These are phyloP conservation scores for Melitaea athalia DNA, from an alignment of 2,888 invertebrate species.

Conservation along the genomic window DNA sequence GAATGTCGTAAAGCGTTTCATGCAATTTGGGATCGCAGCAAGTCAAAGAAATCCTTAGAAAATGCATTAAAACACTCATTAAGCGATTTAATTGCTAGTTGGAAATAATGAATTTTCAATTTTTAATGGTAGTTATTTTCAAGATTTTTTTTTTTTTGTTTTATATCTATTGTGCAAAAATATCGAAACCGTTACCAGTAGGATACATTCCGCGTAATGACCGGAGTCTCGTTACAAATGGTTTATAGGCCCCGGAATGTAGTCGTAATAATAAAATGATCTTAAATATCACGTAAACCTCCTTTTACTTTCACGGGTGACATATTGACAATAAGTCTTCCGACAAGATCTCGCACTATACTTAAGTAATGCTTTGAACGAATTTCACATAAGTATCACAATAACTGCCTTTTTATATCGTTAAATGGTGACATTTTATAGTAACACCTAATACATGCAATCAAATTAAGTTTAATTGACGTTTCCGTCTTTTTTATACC, in stretches of 20 bases:
- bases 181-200: constrained; percentile 21
- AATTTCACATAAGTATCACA: constrained; percentile 11
- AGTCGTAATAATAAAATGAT: constrained; percentile 75
- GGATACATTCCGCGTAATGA: constrained; percentile 44
- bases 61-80: constrained; percentile 18
- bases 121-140: not conserved
- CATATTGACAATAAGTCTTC: constrained; percentile 54
- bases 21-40: constrained; percentile 25
- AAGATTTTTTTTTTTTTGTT: not conserved
- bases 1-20: constrained; percentile 37
- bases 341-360: constrained; percentile 29
- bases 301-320: constrained; percentile 47
- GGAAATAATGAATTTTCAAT: not conserved
- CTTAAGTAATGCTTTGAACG: constrained; percentile 22
- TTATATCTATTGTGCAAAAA: not conserved
- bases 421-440: constrained; percentile 3
- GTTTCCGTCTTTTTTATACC: constrained; percentile 44
- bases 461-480: constrained; percentile 42
- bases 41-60: constrained; percentile 11
- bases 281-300: constrained; percentile 67
- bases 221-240: constrained; percentile 53
- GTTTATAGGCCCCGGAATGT: constrained; percentile 71
- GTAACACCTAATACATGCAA: constrained; percentile 40
- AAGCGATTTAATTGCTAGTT: not conserved
- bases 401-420: constrained; percentile 6